Evolutionary conservation across 2,113 vertebrate genomes (phyloP), one percentile per base, ranked within the genome.

Genomic region (Calyptommatus sinebrachiatus): DNA sequence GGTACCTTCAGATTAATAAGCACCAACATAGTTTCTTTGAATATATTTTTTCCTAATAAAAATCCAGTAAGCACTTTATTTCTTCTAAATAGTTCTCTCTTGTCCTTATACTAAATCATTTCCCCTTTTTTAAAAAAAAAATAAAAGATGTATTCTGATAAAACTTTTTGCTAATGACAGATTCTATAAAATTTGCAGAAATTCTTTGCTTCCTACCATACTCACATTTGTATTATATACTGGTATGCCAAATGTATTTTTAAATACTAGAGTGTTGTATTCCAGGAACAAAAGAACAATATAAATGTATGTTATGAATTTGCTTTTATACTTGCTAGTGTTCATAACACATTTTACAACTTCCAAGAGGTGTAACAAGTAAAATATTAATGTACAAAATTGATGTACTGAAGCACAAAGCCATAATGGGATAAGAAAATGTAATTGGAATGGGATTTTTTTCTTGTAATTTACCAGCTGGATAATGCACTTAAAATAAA

Each of bases 321-420:
- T 31, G 45, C 3, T 46, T 77, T 77, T 53, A 48, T 61, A 57
- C 22, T 31, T 72, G 18, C 46, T 65, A 11, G 11, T 57, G 35
- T 41, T 18, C 60, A 67, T 77, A 26, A 10, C 11, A 29, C 26
- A 67, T 66, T 57, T 72, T 57, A 66, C n/a, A 24, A 77, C 12
- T 77, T 77, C 31, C 69, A 82, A 71, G 68, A 35, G 3, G 26
- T 77, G 74, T 7, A 65, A 24, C 68, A 45, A 60, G 5, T 77
- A 77, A 77, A 57, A 72, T 77, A 29, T 26, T 45, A 73, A 80
- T 60, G 63, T 22, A 68, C 21, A 66, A 72, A 80, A 82, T 7
- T 45, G 61, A 45, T 77, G 31, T 35, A 63, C 28, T 71, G 66
- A 62, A 71, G 70, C 62, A 66, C n/a, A 48, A 57, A 46, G 4